Percentiles rank a stretch among this genome's conserved stretches.
Conservation (phyloP, 2,113 vertebrate genomes). For the Brachypodius melanocephalos region DNA sequence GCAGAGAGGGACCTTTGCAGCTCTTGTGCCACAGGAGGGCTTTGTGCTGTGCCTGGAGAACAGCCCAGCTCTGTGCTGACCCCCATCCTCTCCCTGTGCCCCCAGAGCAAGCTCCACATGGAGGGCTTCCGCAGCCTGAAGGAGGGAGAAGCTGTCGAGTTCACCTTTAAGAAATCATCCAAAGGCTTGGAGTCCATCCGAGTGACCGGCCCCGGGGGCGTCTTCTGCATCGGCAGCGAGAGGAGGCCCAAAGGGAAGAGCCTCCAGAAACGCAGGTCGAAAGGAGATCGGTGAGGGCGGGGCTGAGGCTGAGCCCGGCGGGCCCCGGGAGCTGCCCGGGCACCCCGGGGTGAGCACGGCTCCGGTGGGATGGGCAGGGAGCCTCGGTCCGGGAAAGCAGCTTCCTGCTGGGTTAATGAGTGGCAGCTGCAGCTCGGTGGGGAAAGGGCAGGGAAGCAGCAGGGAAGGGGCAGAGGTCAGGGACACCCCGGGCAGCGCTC, state of each 20-base stretch:
- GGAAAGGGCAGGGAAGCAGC: slow-evolving; percentile 52
- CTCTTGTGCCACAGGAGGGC: rapidly evolving
- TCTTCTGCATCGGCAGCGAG: slow-evolving; percentile 91
- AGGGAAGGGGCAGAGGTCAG: slow-evolving; percentile 76
- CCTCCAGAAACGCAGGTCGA: slow-evolving; percentile 89
- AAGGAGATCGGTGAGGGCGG: slow-evolving; percentile 86
- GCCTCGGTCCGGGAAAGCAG: slow-evolving; percentile 8
- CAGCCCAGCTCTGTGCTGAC: neutral
- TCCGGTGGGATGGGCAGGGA: neutral
- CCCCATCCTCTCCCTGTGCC: neutral
- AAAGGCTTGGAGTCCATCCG: slow-evolving; percentile 93
- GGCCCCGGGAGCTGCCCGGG: neutral
- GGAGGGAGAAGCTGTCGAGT: slow-evolving; percentile 93
- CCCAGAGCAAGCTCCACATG: slow-evolving; percentile 97
- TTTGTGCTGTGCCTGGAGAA: rapidly evolving
- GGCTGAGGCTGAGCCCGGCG: neutral
- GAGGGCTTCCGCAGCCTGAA: slow-evolving; percentile 98
- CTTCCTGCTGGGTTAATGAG: slow-evolving; percentile 77
- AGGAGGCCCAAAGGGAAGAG: slow-evolving; percentile 92
- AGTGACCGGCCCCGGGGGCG: slow-evolving; percentile 89
- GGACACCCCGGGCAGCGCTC: slow-evolving; percentile 53
- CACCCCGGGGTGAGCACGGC: neutral
- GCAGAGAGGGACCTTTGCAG: rapidly evolving
- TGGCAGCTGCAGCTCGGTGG: slow-evolving; percentile 81
- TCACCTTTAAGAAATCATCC: slow-evolving; percentile 94